Evolutionary conservation across 1,140 invertebrate genomes (phyloP).

Genomic region (Cotesia vestalis): DNA sequence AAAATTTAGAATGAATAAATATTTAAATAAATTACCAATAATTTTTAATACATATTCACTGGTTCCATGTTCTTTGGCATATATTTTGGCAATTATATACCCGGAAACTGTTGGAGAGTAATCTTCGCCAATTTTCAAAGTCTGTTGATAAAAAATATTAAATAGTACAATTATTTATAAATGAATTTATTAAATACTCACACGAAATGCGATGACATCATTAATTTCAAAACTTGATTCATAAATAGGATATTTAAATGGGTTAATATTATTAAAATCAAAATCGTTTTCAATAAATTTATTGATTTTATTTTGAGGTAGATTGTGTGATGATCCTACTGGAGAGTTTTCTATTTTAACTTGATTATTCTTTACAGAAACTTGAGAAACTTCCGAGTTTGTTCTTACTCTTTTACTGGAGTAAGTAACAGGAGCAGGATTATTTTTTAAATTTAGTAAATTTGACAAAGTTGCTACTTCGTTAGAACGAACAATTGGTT

Average conservation of each 20-base stretch:
- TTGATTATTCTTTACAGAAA: constrained; percentile 10
- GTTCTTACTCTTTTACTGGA: constrained; percentile 35
- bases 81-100: constrained; percentile 45
- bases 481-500: constrained; percentile 14
- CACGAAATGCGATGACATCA: constrained; percentile 51
- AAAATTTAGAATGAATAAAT: not conserved
- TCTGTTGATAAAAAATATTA: constrained; percentile 38
- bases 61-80: constrained; percentile 22
- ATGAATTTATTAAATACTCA: constrained; percentile 32
- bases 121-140: constrained; percentile 47
- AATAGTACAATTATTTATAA: not conserved
- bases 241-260: constrained; percentile 34
- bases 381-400: not conserved
- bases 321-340: not conserved
- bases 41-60: constrained; percentile 42
- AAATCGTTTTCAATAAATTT: not conserved
- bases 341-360: not conserved
- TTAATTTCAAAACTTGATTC: constrained; percentile 30
- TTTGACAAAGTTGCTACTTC: constrained; percentile 32
- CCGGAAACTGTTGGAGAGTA: constrained; percentile 50
- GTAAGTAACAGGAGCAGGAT: constrained; percentile 49
- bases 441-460: constrained; percentile 48
- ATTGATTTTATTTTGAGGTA: not conserved
- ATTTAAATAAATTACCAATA: constrained; percentile 37
- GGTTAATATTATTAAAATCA: constrained; percentile 25